Evolutionary conservation across 2,797 vertebrate species (phyloP).

Genomic region (Antrozous pallidus): DNA sequence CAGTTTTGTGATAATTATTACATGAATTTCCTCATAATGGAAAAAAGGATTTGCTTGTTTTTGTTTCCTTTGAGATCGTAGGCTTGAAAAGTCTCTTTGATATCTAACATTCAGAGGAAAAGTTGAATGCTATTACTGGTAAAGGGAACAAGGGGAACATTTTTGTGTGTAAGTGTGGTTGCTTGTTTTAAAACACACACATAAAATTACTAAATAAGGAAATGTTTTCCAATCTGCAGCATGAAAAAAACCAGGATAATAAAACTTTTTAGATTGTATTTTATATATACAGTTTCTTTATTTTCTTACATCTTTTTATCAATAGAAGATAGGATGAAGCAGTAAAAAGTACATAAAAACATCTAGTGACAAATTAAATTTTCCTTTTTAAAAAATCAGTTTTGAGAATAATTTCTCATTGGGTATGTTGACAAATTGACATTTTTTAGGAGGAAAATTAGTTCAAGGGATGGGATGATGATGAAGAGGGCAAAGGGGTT

Average conservation of each 20-base stretch:
- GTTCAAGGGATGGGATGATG: background rate
- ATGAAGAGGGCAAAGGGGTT: background rate
- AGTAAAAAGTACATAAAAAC: slow-evolving; percentile 3
- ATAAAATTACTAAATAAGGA: slow-evolving; percentile 27
- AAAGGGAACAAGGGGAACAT: background rate
- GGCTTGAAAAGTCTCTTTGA: slow-evolving; percentile 37
- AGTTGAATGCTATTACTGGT: background rate
- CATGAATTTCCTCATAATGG: slow-evolving; percentile 42
- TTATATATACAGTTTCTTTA: background rate
- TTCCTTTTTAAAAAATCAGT: slow-evolving; percentile 20
- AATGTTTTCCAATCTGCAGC: background rate
- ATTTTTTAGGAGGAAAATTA: background rate
- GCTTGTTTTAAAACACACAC: slow-evolving; percentile 7
- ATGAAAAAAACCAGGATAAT: background rate
- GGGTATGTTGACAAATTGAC: background rate
- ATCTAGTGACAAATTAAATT: background rate
- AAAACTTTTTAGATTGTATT: background rate
- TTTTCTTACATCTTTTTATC: background rate
- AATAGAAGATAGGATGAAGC: slow-evolving; percentile 1
- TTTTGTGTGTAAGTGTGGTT: background rate
- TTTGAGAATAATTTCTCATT: slow-evolving; percentile 18
- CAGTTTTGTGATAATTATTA: slow-evolving; percentile 15
- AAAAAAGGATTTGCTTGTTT: background rate
- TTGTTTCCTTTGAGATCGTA: slow-evolving; percentile 44
- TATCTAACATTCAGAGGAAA: slow-evolving; percentile 19